These are phyloP conservation scores for Oncorhynchus keta DNA, from an alignment of 2,113 vertebrate genomes.

Conservation along the genomic window DNA sequence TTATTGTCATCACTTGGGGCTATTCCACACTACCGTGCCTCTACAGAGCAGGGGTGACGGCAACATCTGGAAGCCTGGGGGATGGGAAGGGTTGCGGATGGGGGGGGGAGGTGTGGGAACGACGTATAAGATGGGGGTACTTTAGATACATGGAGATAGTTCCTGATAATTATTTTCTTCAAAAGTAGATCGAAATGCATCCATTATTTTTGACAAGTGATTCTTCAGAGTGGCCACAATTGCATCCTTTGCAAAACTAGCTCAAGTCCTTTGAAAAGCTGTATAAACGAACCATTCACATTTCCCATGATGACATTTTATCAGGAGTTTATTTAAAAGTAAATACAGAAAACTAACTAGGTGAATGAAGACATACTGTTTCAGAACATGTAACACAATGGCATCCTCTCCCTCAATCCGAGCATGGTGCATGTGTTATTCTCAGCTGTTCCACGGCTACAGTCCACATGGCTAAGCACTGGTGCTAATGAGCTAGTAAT, in stretches of 20 bases:
- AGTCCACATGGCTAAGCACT: slow-evolving; percentile 71
- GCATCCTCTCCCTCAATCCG: slow-evolving; percentile 66
- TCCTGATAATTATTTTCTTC: neutral
- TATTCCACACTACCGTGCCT: slow-evolving; percentile 84
- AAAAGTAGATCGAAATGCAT: neutral
- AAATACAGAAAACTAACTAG: neutral
- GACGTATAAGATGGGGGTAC: slow-evolving; percentile 2
- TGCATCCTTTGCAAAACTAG: neutral
- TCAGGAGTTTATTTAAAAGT: neutral
- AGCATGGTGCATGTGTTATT: slow-evolving; percentile 71
- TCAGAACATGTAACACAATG: slow-evolving; percentile 6
- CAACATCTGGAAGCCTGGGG: slow-evolving; percentile 71
- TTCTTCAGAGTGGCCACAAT: neutral
- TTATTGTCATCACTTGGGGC: slow-evolving; percentile 94
- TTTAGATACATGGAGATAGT: neutral
- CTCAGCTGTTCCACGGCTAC: slow-evolving; percentile 71
- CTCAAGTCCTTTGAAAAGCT: no score
- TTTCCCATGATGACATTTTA: neutral
- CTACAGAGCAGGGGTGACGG: slow-evolving; percentile 67
- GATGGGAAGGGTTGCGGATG: slow-evolving; percentile 4
- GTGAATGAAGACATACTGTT: slow-evolving; percentile 59
- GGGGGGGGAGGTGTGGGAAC: slow-evolving; percentile 22
- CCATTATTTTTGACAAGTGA: neutral
- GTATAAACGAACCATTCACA: neutral
- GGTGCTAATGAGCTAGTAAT: slow-evolving; percentile 74